Percentiles rank a stretch among this genome's conserved stretches.
Conservation (phyloP, 1,140 invertebrate species). For the Papilio polyxenes region DNA sequence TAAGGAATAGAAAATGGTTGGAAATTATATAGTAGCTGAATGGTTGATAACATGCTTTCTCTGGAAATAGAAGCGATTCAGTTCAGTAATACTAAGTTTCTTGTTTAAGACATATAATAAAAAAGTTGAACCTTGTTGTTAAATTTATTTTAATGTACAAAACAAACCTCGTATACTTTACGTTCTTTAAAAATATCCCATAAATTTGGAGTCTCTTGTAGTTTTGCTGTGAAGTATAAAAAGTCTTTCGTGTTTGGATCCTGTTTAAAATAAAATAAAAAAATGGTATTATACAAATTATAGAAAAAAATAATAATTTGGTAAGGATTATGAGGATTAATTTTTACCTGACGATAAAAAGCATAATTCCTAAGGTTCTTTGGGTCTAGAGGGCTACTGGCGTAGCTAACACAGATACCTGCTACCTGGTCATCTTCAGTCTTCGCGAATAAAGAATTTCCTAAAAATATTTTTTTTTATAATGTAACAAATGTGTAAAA, state of each 20-base stretch:
- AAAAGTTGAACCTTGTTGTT: too few relatives aligned
- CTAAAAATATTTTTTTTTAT: conserved; percentile 49
- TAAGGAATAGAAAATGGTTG: too few relatives aligned
- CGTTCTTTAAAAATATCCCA: conserved; percentile 65
- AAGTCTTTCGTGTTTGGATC: conserved; percentile 71
- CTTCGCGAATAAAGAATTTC: conserved; percentile 63
- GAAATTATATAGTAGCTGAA: too few relatives aligned
- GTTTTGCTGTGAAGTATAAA: conserved; percentile 65
- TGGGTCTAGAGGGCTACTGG: conserved; percentile 57
- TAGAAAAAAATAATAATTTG: background rate
- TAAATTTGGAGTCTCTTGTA: conserved; percentile 71
- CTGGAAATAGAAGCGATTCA: too few relatives aligned
- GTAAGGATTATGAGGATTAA: background rate
- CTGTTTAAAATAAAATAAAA: conserved; percentile 46
- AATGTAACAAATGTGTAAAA: too few relatives aligned
- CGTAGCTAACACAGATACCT: conserved; percentile 64
- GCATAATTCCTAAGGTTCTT: conserved; percentile 65
- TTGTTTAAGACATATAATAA: too few relatives aligned
- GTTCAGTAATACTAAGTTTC: too few relatives aligned
- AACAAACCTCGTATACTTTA: conserved; percentile 68
- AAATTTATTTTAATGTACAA: background rate
- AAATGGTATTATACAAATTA: conserved; percentile 12
- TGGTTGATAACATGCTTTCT: too few relatives aligned
- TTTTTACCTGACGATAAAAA: conserved; percentile 66
- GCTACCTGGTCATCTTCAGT: conserved; percentile 55